A percentile compares a stretch with the other conserved stretches of the same genome.
These are phyloP conservation scores for Lasius fuliginosus DNA, from an alignment of 2,888 invertebrate genomes.

Conservation along the genomic window DNA sequence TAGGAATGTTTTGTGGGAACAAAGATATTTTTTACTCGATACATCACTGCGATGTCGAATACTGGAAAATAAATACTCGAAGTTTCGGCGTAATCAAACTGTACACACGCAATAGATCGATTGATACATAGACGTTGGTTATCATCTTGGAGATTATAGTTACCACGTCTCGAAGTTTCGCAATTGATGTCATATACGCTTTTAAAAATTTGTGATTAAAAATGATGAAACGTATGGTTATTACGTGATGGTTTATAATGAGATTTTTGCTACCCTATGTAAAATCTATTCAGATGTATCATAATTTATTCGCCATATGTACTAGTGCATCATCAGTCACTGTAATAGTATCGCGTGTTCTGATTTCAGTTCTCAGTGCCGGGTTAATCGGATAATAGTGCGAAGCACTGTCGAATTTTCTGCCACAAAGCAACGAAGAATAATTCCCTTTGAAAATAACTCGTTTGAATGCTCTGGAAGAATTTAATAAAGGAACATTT, in stretches of 20 bases:
- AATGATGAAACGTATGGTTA: background rate
- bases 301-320: constrained; percentile 25
- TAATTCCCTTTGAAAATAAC: background rate
- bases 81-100: constrained; percentile 64
- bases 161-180: background rate
- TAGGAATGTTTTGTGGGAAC: constrained; percentile 56
- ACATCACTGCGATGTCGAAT: constrained; percentile 4
- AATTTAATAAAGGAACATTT: constrained; percentile 9
- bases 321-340: constrained; percentile 12
- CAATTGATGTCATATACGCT: background rate
- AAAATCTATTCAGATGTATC: background rate
- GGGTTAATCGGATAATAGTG: constrained; percentile 17
- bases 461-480: background rate
- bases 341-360: constrained; percentile 25
- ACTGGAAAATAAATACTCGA: constrained; percentile 51
- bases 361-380: constrained; percentile 21
- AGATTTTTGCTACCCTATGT: background rate
- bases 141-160: constrained; percentile 1
- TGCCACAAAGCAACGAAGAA: constrained; percentile 1
- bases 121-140: background rate
- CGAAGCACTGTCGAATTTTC: background rate
- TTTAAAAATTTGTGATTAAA: background rate
- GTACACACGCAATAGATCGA: constrained; percentile 54
- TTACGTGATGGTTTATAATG: background rate
- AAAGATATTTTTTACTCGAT: constrained; percentile 33